A percentile compares a stretch with the other conserved stretches of the same genome.
These are phyloP conservation scores for Aurelia aurita DNA, from an alignment of 30 jellyfish, hydroid and myxozoan genomes.

Conservation along the genomic window DNA sequence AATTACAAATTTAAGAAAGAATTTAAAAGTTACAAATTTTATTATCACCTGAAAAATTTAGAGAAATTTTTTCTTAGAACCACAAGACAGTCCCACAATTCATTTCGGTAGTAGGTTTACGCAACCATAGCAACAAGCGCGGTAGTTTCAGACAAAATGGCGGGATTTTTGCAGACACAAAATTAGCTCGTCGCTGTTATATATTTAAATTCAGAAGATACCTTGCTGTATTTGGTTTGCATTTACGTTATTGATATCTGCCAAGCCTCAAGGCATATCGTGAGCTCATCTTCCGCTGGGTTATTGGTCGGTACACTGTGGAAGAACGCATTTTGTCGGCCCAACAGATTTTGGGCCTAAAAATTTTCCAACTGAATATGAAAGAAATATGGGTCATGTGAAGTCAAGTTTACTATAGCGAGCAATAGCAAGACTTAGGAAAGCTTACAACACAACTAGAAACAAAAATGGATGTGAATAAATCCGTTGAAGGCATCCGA, in stretches of 20 bases:
- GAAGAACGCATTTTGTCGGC: too few species aligned
- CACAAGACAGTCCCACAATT: background rate
- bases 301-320: too few species aligned
- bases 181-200: too few species aligned
- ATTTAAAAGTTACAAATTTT: too few species aligned
- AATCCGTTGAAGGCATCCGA: constrained; percentile 54
- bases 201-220: too few species aligned
- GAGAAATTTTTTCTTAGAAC: background rate
- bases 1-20: background rate
- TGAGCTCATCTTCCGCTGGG: too few species aligned
- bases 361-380: too few species aligned
- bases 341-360: too few species aligned
- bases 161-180: background rate
- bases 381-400: too few species aligned
- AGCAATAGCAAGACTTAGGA: background rate
- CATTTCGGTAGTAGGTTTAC: background rate
- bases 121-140: background rate
- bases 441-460: background rate
- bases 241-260: too few species aligned
- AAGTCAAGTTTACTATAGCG: background rate
- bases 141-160: background rate
- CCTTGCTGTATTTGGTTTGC: too few species aligned
- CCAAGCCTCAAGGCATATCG: too few species aligned
- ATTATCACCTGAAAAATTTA: background rate
- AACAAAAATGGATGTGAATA: background rate